Evolutionary conservation across 2,888 invertebrate genomes (phyloP).

Genomic region (Ennomos erosarius): DNA sequence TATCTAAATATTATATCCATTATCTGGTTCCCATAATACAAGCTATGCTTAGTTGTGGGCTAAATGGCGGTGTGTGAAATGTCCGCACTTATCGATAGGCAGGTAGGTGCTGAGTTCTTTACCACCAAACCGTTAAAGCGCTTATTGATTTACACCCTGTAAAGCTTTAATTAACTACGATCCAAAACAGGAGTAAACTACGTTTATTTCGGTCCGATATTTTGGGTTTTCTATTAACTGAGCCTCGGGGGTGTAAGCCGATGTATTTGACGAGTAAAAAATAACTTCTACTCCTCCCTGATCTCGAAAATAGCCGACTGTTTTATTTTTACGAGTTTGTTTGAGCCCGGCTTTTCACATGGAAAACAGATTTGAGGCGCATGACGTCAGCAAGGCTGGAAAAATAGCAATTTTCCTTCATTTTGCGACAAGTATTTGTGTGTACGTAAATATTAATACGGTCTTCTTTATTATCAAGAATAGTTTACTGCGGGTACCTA

Average conservation of each 20-base stretch:
- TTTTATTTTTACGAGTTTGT: constrained; percentile 8
- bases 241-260: constrained; percentile 1
- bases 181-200: constrained; percentile 2
- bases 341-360: constrained; percentile 8
- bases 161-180: too few species aligned
- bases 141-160: too few species aligned
- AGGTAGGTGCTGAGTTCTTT: too few species aligned
- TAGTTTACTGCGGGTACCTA: too few species aligned
- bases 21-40: too few species aligned
- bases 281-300: constrained; percentile 8
- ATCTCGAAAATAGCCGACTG: background rate
- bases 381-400: constrained; percentile 7
- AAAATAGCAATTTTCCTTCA: constrained; percentile 13
- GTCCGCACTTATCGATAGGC: too few species aligned
- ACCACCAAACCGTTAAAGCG: too few species aligned
- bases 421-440: constrained; percentile 20
- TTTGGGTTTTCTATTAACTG: constrained; percentile 8
- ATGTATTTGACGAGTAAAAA: constrained; percentile 4
- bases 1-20: too few species aligned
- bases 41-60: too few species aligned
- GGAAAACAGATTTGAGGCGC: constrained; percentile 12
- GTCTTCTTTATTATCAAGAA: constrained; percentile 3
- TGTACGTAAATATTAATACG: constrained; percentile 18
- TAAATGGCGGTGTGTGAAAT: too few species aligned
- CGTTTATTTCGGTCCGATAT: constrained; percentile 8